phyloP scores from a whole-genome alignment of 2,113 vertebrate species.

The Tupaia tana region DNA sequence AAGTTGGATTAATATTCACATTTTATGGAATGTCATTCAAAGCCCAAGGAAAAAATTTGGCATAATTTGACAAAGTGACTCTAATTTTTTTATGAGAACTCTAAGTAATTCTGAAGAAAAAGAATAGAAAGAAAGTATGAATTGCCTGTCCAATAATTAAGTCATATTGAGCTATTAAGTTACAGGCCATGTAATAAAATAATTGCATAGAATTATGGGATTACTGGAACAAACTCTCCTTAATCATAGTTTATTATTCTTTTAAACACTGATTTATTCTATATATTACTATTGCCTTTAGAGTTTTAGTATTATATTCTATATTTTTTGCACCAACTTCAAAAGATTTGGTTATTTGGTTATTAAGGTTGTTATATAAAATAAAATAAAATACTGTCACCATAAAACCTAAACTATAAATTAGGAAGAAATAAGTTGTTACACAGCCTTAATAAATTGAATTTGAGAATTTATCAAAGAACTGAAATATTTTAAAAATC shows the following conservation, averaged over 20 bases:
- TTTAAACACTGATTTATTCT: background rate
- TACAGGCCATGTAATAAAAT: background rate
- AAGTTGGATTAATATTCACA: background rate
- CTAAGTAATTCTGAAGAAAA: background rate
- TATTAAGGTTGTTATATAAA: too few relatives aligned
- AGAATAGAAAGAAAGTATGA: background rate
- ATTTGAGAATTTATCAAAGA: background rate
- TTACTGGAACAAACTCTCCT: background rate
- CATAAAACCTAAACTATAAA: too few relatives aligned
- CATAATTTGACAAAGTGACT: background rate
- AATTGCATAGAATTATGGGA: background rate
- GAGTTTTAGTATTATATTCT: background rate
- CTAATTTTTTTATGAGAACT: background rate
- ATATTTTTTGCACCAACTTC: background rate
- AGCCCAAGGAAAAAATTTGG: background rate
- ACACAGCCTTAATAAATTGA: background rate
- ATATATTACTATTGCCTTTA: background rate
- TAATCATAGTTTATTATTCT: background rate
- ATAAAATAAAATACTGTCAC: too few relatives aligned
- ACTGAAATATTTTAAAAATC: background rate
- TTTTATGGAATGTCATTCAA: slow-evolving; percentile 10
- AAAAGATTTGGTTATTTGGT: background rate
- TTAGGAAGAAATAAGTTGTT: background rate
- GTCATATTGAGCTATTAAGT: background rate
- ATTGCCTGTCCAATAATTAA: background rate